Base-by-base conservation (phyloP, 2,113 vertebrate genomes). In the Platysteira castanea region DNA sequence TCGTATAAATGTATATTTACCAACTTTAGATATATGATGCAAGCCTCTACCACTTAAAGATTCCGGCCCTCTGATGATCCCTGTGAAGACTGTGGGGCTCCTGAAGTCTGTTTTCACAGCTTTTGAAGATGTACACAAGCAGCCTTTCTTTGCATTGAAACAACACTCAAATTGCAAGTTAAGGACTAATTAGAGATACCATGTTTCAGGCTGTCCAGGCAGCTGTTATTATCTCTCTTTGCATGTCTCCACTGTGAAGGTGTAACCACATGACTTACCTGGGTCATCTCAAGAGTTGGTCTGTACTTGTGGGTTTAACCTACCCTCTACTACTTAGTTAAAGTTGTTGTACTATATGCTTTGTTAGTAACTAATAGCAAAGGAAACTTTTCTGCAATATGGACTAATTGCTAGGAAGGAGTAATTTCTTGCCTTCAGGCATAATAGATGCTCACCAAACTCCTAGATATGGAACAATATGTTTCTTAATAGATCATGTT, bases 131-230 rank as follows among this genome's bases (percentile, higher is more conserved):
- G 67, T 28, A 65, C 37, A n/a, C 65, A 84, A 64, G 61, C 84
- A 84, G 44, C 26, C 61, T 69, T 75, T 65, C 84, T 87, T 76
- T 87, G 78, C 95, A 94, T 86, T 84, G 91, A 92, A 94, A 71
- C 56, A 92, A 87, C 61, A 79, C 23, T 76, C 44, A 33, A 54
- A 74, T 79, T 84, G 69, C 89, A 94, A 91, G 82, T 82, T 77
- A 90, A 93, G 90, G 84, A 75, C 93, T 96, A 95, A 96, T 96
- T 94, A 92, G 67, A 96, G 93, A 93, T 69, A 93, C 26, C 33
- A 42, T 0, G 21, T 87, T 60, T 35, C 87, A 85, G 74, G 89
- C 39, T 87, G 89, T 78, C 57, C 67, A 57, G 60, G 89, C 70
- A 91, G 87, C 87, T 97, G 74, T 95, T 83, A 95, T 95, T 95